Evolutionary conservation across 35 echinoderm and acorn worm genomes (phyloP).

Genomic region (Anneissia japonica): DNA sequence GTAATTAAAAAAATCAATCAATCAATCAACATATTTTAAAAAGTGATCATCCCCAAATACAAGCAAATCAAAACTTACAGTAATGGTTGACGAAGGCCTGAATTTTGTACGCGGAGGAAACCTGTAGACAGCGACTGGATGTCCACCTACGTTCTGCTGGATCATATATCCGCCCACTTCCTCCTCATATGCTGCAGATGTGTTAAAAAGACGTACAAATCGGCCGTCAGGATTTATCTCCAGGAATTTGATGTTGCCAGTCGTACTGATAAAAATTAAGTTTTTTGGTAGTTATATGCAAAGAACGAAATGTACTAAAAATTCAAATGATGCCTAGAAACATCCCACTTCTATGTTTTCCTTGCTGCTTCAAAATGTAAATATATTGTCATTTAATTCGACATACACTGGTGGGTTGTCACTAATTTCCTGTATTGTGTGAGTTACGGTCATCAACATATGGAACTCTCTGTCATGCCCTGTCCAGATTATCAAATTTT

Average conservation of each 20-base stretch:
- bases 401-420: too few species aligned
- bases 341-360: not conserved
- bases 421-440: too few species aligned
- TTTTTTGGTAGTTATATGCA: too few species aligned
- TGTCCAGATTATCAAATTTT: too few species aligned
- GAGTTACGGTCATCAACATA: too few species aligned
- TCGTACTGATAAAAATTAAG: conserved; percentile 54
- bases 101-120: conserved; percentile 84
- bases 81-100: conserved; percentile 63
- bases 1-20: too few species aligned
- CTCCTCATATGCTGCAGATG: conserved; percentile 52
- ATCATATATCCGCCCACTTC: conserved; percentile 90
- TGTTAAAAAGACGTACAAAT: conserved; percentile 91
- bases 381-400: too few species aligned
- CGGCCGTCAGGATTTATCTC: conserved; percentile 87
- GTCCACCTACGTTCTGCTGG: conserved; percentile 95
- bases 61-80: conserved; percentile 42
- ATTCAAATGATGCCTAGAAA: too few species aligned
- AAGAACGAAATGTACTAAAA: too few species aligned
- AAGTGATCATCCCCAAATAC: too few species aligned
- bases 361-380: not conserved
- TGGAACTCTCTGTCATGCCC: too few species aligned
- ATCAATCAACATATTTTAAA: too few species aligned
- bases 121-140: conserved; percentile 90
- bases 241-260: conserved; percentile 72